phyloP scores from a whole-genome alignment of 2,113 vertebrate genomes.

The Thunnus maccoyii region DNA sequence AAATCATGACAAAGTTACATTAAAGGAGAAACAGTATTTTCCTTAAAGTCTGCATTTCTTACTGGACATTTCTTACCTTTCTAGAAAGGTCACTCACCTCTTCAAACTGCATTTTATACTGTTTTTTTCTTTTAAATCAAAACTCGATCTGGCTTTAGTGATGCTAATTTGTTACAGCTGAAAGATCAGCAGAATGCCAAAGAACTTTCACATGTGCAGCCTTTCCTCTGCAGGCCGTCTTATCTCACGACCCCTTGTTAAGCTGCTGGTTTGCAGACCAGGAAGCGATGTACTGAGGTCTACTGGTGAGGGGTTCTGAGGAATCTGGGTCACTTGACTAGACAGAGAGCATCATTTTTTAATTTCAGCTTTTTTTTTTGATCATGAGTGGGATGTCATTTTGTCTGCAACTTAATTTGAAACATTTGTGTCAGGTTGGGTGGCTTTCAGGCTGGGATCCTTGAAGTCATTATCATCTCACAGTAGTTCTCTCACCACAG shows the following conservation, averaged over 20 bases:
- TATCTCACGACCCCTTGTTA: conserved; percentile 36
- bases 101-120: conserved; percentile 2
- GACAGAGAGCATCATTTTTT: conserved; percentile 21
- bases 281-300: conserved; percentile 37
- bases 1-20: not conserved
- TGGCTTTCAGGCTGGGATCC: not conserved
- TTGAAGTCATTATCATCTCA: conserved; percentile 9
- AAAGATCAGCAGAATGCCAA: conserved; percentile 36
- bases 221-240: conserved; percentile 42
- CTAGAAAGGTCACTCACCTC: not conserved
- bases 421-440: conserved; percentile 4
- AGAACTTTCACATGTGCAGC: conserved; percentile 57
- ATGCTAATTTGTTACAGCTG: conserved; percentile 60
- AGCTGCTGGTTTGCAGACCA: conserved; percentile 40
- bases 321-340: conserved; percentile 41
- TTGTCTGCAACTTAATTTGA: conserved; percentile 10
- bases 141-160: conserved; percentile 2
- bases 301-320: not conserved
- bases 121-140: conserved; percentile 9
- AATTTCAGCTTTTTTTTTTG: conserved; percentile 4
- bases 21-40: not conserved
- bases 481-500: not conserved
- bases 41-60: not conserved
- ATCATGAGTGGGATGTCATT: conserved; percentile 18
- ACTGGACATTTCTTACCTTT: not conserved